A percentile compares a stretch with the other conserved stretches of the same genome.
Evolutionary conservation across 2,797 vertebrate genomes (phyloP).

Genomic region (Enteromius trimaculatus): DNA sequence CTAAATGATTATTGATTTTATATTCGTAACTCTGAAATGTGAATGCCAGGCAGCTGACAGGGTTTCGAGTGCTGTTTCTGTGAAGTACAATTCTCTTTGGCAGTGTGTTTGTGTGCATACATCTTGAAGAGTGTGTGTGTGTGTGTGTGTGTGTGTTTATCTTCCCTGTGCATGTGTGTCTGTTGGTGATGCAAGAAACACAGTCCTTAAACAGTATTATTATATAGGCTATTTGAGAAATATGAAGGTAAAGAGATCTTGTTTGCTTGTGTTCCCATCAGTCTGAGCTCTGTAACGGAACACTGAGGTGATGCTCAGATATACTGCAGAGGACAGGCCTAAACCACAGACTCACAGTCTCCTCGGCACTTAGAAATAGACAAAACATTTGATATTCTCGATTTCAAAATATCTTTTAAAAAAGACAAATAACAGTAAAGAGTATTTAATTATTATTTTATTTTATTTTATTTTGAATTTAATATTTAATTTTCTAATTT

Average conservation of each 20-base stretch:
- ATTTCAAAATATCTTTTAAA: not conserved
- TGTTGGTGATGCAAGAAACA: not conserved
- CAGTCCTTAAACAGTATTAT: not conserved
- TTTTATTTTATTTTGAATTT: no score
- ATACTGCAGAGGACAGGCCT: not conserved
- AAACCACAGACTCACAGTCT: not conserved
- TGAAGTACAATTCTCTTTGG: slow-evolving; percentile 84
- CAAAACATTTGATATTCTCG: not conserved
- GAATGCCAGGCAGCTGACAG: slow-evolving; percentile 84
- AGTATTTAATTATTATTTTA: not conserved
- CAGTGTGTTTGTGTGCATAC: slow-evolving; percentile 6
- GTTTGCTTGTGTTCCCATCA: slow-evolving; percentile 8
- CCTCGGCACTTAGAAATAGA: not conserved
- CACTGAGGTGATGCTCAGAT: not conserved
- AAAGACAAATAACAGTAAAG: not conserved
- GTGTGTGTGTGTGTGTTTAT: not conserved
- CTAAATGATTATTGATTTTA: slow-evolving; percentile 97
- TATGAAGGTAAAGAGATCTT: not conserved
- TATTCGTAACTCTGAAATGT: slow-evolving; percentile 87
- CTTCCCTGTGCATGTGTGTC: not conserved
- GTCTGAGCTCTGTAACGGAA: slow-evolving; percentile 7
- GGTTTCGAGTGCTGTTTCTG: slow-evolving; percentile 87
- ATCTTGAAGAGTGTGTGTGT: not conserved
- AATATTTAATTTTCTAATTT: no score
- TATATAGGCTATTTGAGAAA: not conserved